Evolutionary conservation across 2,888 invertebrate species (phyloP).

Genomic region (Brachynemurus nebulosus): DNA sequence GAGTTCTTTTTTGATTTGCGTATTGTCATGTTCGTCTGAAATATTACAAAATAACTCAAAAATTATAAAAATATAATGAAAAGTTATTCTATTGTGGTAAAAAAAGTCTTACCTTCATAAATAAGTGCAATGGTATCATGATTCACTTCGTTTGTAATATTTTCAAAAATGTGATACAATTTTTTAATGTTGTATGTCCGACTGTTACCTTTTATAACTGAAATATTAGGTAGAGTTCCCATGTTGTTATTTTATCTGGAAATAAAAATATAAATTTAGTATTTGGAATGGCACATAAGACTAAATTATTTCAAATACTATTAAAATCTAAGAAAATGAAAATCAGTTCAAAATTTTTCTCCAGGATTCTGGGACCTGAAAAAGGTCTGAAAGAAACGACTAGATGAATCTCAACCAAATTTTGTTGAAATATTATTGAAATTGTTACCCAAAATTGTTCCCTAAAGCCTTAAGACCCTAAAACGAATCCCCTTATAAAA

Average conservation of each 20-base stretch:
- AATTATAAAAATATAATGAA: constrained; percentile 3
- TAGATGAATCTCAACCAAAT: no score
- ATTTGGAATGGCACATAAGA: no score
- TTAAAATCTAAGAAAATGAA: no score
- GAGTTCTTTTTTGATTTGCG: constrained; percentile 21
- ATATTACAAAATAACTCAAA: constrained; percentile 2
- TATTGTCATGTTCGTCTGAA: constrained; percentile 20
- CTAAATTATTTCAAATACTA: no score
- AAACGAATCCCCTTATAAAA: no score
- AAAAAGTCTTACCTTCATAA: constrained; percentile 37
- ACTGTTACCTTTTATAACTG: constrained; percentile 50
- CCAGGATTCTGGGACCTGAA: no score
- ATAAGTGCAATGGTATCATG: constrained; percentile 45
- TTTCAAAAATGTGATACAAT: constrained; percentile 41
- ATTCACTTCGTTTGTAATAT: constrained; percentile 36
- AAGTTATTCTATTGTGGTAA: background rate
- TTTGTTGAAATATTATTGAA: no score
- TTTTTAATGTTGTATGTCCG: constrained; percentile 36
- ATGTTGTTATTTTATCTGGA: no score
- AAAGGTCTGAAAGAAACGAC: no score
- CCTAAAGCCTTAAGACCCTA: no score
- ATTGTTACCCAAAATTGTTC: no score
- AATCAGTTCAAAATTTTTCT: no score
- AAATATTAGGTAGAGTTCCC: constrained; percentile 63
- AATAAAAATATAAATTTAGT: background rate